phyloP scores from a whole-genome alignment of 53 echinoderm and acorn worm genomes.

The Mesocentrotus franciscanus region DNA sequence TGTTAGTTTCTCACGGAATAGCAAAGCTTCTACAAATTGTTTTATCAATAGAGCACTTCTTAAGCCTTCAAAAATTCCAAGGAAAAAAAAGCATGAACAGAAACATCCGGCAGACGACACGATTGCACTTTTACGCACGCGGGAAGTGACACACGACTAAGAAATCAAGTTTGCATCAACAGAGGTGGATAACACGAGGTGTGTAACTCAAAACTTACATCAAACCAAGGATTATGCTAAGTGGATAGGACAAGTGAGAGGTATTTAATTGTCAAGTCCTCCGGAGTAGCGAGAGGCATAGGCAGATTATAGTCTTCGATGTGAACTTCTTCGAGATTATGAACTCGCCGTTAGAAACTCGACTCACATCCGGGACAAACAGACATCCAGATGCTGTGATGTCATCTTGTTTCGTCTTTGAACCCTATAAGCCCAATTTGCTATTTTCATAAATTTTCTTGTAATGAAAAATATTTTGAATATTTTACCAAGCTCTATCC shows the following conservation, averaged over 20 bases:
- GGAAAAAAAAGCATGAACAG: not conserved
- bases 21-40: no score
- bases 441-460: not conserved
- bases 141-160: constrained; percentile 20
- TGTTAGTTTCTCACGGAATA: no score
- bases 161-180: constrained; percentile 17
- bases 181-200: not conserved
- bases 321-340: constrained; percentile 10
- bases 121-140: constrained; percentile 6
- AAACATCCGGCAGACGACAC: not conserved
- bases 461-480: no score
- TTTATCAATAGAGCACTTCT: no score
- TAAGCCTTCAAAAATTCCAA: not conserved
- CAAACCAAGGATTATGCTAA: constrained; percentile 37
- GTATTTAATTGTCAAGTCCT: constrained; percentile 44
- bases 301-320: constrained; percentile 14
- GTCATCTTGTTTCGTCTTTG: not conserved
- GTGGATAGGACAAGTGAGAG: not conserved
- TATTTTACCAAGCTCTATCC: no score
- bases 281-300: not conserved
- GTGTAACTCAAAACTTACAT: constrained; percentile 39
- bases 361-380: not conserved
- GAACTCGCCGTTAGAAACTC: not conserved
- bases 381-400: not conserved
- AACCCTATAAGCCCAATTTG: not conserved